Evolutionary conservation across 1,140 invertebrate genomes (phyloP), one percentile per base, ranked within the genome.

Genomic region (Scaptomyza montana): DNA sequence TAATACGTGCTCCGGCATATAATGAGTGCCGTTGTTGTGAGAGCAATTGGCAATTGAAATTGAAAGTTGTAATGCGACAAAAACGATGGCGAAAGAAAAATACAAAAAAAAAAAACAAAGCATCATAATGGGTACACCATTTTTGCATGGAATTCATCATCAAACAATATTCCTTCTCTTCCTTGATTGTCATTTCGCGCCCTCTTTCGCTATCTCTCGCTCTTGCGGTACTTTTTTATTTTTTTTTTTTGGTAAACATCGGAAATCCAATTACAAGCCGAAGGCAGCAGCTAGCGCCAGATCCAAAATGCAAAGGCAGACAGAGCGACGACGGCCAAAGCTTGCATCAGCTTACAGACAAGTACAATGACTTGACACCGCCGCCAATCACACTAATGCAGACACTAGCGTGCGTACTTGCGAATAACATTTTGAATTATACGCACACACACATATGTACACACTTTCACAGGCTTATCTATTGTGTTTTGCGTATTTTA

Each of bases 231-330:
- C 13, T 9, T 45, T 45, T 55, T 46, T 19, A 30, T n/a, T 41
- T 53, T 28, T 16, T 33, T 45, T 55, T 21, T 70, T 67, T 63
- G 36, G 49, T 85, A 76, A 87, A 86, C 75, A 73, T 70, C 78
- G 84, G 82, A 86, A 86, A 86, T 86, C 82, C 82, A 86, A 86
- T 86, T 86, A 86, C 78, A 82, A 69, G 78, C 70, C 75, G 63
- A 77, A 54, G 55, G 41, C 50, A 21, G 59, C 63, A 16, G 28
- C 28, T 0, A 33, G 57, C 54, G 43, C 3, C 36, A 51, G 65
- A 74, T 47, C 33, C n/a, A 43, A 67, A 61, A 77, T 60, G 70
- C 60, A 70, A 59, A 51, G 63, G 78, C 81, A 87, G 82, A 81
- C 81, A 80, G 12, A 71, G 45, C 53, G 61, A 50, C 64, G 62